phyloP scores from a whole-genome alignment of 2,113 vertebrate species.

The Capricornis sumatraensis region DNA sequence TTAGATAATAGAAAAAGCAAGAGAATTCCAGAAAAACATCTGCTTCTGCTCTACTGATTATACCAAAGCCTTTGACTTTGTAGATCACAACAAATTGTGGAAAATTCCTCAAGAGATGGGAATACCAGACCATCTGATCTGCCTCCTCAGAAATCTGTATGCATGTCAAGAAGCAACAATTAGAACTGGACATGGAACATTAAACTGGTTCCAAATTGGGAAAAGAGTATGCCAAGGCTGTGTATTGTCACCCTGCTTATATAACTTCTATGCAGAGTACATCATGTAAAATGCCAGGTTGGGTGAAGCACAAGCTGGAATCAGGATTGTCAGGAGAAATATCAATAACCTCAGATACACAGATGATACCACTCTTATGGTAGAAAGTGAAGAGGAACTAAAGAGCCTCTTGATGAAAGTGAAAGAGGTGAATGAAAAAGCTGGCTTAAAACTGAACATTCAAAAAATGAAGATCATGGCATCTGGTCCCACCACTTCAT shows the following conservation, averaged over 20 bases:
- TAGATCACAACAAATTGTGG: not conserved
- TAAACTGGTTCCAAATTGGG: not conserved
- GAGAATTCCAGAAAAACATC: not conserved
- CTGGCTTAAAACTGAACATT: not conserved
- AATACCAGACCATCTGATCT: not conserved
- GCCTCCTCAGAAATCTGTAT: not conserved
- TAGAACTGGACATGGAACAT: not conserved
- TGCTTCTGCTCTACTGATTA: not conserved
- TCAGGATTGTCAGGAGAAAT: not conserved
- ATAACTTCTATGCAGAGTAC: not conserved
- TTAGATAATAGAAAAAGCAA: not conserved
- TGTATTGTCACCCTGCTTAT: not conserved
- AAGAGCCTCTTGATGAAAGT: not conserved
- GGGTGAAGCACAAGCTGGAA: not conserved
- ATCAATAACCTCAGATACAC: not conserved
- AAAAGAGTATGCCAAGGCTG: not conserved
- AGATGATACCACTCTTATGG: not conserved
- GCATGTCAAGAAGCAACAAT: not conserved
- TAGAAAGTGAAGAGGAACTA: not conserved
- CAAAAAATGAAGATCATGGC: not conserved
- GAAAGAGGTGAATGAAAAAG: not conserved
- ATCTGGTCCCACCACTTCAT: not conserved
- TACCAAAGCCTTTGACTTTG: not conserved
- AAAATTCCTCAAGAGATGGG: not conserved
- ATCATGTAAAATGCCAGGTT: not conserved